Conservation (phyloP, 35 echinoderm and acorn worm genomes). For the Ptychodera flava region DNA sequence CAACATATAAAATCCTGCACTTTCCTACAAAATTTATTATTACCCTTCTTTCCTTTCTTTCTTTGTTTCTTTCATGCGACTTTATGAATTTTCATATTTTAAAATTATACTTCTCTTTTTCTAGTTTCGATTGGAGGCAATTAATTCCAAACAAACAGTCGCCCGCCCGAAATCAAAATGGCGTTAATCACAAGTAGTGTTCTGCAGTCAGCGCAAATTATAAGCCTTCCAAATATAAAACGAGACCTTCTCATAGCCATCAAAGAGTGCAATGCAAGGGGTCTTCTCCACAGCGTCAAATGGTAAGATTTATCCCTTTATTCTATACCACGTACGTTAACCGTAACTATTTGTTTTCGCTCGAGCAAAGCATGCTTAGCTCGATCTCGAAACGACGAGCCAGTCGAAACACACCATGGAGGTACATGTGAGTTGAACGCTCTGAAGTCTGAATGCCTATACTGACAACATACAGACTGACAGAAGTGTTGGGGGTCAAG, state of each 20-base stretch:
- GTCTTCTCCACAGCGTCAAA: conserved; percentile 78
- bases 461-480: too few relatives aligned
- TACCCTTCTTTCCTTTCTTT: too few relatives aligned
- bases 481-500: too few relatives aligned
- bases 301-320: conserved; percentile 44
- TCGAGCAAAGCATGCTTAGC: neutral
- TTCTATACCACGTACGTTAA: neutral
- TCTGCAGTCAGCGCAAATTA: neutral
- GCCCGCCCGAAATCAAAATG: conserved; percentile 15
- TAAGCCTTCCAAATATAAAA: conserved; percentile 63
- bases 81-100: neutral
- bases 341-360: neutral
- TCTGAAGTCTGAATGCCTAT: neutral
- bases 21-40: too few relatives aligned
- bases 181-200: conserved; percentile 25
- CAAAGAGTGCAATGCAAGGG: conserved; percentile 55
- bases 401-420: neutral
- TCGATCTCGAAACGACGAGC: neutral
- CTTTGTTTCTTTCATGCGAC: neutral
- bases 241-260: conserved; percentile 53
- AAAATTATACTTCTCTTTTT: neutral
- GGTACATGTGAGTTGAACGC: neutral
- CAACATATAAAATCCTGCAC: neutral
- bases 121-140: neutral
- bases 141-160: neutral